A percentile compares a stretch with the other conserved stretches of the same genome.
Conservation (phyloP, 2,113 vertebrate species). For the Pseudopipra pipra region DNA sequence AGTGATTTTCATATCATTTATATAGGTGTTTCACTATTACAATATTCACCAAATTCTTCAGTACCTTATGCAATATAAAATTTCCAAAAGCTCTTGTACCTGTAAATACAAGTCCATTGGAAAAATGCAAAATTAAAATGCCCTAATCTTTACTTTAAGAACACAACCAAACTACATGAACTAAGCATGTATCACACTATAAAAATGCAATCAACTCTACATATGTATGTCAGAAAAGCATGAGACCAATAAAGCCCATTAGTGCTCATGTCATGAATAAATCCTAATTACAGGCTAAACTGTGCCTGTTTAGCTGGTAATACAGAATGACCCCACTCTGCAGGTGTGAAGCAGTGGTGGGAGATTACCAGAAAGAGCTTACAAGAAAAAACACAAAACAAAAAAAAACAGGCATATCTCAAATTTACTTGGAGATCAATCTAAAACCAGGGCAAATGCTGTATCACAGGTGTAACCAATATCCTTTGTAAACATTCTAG, state of each 20-base stretch:
- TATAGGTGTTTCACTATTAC: neutral
- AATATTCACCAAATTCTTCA: neutral
- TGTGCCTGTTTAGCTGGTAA: neutral
- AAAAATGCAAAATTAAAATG: neutral
- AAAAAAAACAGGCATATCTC: neutral
- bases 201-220: neutral
- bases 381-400: neutral
- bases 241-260: neutral
- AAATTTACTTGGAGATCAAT: neutral
- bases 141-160: neutral
- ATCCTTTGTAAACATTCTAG: neutral
- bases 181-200: neutral
- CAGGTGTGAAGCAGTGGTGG: neutral
- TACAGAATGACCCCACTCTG: neutral
- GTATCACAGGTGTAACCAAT: neutral
- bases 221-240: neutral
- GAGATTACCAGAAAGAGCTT: neutral
- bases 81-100: neutral
- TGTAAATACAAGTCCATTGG: neutral
- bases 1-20: neutral
- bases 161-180: neutral
- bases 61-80: neutral
- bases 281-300: neutral
- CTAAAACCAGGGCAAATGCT: neutral
- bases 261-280: neutral